Evolutionary conservation across 2,113 vertebrate species (phyloP).

Genomic region (Apaloderma vittatum): DNA sequence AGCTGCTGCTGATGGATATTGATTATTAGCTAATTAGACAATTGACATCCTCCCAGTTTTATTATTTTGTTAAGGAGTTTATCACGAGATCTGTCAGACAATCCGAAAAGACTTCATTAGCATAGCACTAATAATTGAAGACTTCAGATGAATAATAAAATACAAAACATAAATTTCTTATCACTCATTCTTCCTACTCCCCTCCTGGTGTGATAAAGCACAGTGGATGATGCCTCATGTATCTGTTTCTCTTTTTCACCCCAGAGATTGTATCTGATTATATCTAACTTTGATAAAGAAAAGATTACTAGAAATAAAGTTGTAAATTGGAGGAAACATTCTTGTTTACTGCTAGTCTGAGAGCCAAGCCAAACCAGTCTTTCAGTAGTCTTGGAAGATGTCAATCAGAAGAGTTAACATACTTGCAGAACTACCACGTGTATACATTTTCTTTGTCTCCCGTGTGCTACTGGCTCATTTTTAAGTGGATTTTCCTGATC

Average conservation of each 20-base stretch:
- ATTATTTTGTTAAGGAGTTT: conserved; percentile 20
- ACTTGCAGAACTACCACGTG: background rate
- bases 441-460: background rate
- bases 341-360: background rate
- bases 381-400: background rate
- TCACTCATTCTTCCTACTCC: background rate
- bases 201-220: background rate
- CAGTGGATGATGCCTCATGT: background rate
- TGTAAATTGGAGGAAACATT: background rate
- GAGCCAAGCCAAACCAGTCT: background rate
- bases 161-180: background rate
- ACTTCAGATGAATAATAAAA: background rate
- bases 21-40: conserved; percentile 27
- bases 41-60: background rate
- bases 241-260: background rate
- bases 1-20: background rate
- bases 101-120: conserved; percentile 1
- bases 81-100: conserved; percentile 9
- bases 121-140: background rate
- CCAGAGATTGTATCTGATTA: background rate
- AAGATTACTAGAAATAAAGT: background rate
- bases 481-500: background rate
- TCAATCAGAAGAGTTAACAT: background rate
- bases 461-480: background rate
- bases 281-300: background rate